phyloP scores from a whole-genome alignment of 2,797 vertebrate genomes.

The Semotilus atromaculatus region DNA sequence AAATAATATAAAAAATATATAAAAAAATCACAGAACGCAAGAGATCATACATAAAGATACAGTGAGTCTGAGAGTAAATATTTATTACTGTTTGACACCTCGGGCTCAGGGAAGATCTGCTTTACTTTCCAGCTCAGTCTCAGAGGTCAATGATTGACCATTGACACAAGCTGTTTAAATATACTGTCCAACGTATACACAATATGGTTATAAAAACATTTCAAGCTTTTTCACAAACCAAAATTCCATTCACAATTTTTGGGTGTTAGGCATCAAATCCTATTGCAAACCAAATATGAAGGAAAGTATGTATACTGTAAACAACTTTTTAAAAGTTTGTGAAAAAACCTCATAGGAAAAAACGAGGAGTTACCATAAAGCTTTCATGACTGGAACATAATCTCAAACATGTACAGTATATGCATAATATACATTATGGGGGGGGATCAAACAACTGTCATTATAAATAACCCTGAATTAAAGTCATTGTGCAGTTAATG shows the following conservation, averaged over 20 bases:
- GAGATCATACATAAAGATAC: constrained; percentile 21
- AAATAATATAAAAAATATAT: no score
- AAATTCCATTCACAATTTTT: background rate
- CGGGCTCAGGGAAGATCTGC: constrained; percentile 4
- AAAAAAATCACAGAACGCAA: background rate
- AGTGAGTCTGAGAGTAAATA: constrained; percentile 35
- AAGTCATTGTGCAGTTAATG: constrained; percentile 25
- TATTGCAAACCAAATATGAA: background rate
- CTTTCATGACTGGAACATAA: constrained; percentile 11
- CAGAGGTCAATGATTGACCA: background rate
- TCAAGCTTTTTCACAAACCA: background rate
- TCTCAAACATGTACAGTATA: constrained; percentile 1
- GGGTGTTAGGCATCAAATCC: background rate
- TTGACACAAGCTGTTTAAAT: constrained; percentile 1
- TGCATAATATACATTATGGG: no score
- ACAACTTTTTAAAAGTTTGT: background rate
- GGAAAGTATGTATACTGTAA: background rate
- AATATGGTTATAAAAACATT: background rate
- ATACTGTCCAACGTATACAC: background rate
- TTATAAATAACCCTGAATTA: constrained; percentile 4
- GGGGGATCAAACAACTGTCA: background rate
- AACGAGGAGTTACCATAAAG: background rate
- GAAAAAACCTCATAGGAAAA: background rate
- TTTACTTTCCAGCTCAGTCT: constrained; percentile 23
- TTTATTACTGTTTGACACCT: constrained; percentile 38